A percentile compares a stretch with the other conserved stretches of the same genome.
Evolutionary conservation across 2,113 vertebrate genomes (phyloP).

Genomic region (Mus spicilegus): DNA sequence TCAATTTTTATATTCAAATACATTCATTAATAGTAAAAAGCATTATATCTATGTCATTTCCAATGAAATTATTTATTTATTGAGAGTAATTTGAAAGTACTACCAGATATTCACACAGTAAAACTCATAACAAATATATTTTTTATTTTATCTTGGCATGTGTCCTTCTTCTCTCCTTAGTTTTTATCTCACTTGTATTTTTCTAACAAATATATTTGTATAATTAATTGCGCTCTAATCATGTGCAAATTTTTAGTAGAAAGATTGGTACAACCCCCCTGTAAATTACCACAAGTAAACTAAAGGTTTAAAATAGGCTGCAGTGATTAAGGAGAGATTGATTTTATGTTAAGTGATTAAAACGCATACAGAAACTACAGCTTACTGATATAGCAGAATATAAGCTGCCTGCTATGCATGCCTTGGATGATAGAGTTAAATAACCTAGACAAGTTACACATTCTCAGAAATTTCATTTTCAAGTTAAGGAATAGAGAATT

Average conservation of each 20-base stretch:
- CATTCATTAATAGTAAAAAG: constrained; percentile 28
- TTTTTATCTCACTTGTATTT: background rate
- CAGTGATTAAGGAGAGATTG: background rate
- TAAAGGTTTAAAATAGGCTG: background rate
- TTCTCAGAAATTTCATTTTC: background rate
- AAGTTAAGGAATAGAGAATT: background rate
- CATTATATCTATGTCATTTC: background rate
- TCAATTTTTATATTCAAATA: constrained; percentile 22
- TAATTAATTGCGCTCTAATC: background rate
- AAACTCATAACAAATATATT: constrained; percentile 24
- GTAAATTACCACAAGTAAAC: background rate
- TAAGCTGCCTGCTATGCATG: background rate
- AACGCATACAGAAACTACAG: background rate
- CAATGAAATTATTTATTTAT: constrained; percentile 21
- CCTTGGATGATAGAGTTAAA: background rate
- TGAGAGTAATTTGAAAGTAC: constrained; percentile 30
- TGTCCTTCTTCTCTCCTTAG: background rate
- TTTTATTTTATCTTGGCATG: constrained; percentile 34
- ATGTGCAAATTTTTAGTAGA: background rate
- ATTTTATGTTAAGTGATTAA: background rate
- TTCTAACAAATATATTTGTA: background rate
- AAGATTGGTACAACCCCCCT: background rate
- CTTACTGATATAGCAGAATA: background rate
- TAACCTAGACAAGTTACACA: background rate
- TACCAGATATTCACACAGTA: background rate